Base-by-base conservation (phyloP, 2,888 invertebrate genomes). In the Eumerus sabulonum region DNA sequence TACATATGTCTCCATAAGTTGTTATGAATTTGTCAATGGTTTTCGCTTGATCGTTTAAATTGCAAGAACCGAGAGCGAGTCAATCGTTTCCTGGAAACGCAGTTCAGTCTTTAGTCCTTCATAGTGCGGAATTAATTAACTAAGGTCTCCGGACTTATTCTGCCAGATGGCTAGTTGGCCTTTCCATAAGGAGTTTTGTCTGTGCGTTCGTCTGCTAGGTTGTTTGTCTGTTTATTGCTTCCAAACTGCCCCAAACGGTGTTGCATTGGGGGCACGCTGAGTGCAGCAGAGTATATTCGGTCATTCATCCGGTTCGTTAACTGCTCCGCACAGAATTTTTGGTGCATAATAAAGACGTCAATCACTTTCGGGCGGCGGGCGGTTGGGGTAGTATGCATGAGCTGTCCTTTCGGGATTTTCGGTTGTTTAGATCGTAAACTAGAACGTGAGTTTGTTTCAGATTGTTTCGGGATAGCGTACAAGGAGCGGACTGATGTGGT, bases 391-490 rank as follows among this genome's bases (percentile, higher is more conserved):
- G 27, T 27, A 7, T 27, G 27, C 27, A 27, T 7, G 27, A 7
- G 7, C 7, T 27, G 27, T 27, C 27, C 27, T 27, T 27, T 27
- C 7, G 3, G 7, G 27, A 7, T 27, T 27, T 27, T 27, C 27
- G 7, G 27, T n/a, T 27, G 27, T 27, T 27, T 27, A 27, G 27
- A 27, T 27, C 27, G 7, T 67, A 27, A 73, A 77, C 54, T 71
- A 51, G 67, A 73, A 44, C 57, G 47, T 4, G 27, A 2, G 40
- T 53, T 54, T 27, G 35, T 19, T 36, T 38, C 18, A 17, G 40
- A 48, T 38, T 60, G 47, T 36, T 18, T 14, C 7, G 13, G n/a
- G 1, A 12, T 9, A 12, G 38, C 45, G 27, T 27, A 27, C 27
- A 27, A 7, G 27, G 7, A 27, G 27, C 27, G 3, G 7, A 27